phyloP scores from a whole-genome alignment of 2,888 invertebrate species.

The Dromius quadrimaculatus region DNA sequence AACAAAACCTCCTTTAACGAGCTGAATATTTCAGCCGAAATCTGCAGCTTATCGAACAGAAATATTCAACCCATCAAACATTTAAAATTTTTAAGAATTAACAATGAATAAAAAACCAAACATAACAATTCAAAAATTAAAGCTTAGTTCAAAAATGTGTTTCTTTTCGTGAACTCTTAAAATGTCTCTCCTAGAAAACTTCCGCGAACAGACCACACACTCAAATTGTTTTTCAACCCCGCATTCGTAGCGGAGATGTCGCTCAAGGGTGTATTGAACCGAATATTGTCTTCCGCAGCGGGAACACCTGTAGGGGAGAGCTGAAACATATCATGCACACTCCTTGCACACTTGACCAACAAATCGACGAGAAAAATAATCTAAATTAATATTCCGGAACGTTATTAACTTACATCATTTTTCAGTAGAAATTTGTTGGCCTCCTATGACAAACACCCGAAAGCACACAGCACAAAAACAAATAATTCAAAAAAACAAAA shows the following conservation, averaged over 20 bases:
- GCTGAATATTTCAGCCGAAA: background rate
- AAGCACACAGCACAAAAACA: constrained; percentile 46
- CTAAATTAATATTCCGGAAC: constrained; percentile 11
- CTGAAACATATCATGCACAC: constrained; percentile 59
- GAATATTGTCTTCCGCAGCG: constrained; percentile 72
- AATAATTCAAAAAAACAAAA: constrained; percentile 5
- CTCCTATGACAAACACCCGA: constrained; percentile 53
- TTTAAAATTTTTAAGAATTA: constrained; percentile 5
- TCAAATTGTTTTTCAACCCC: constrained; percentile 69
- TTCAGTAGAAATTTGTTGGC: constrained; percentile 54
- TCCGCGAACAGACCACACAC: constrained; percentile 64
- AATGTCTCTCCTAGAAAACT: constrained; percentile 64
- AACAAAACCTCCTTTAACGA: constrained; percentile 27
- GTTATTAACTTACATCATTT: constrained; percentile 23
- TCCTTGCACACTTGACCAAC: constrained; percentile 41
- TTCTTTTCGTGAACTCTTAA: constrained; percentile 62
- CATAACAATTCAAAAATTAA: no score
- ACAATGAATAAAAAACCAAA: background rate
- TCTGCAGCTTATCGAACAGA: constrained; percentile 19
- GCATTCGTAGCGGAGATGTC: constrained; percentile 72
- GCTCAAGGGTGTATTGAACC: constrained; percentile 71
- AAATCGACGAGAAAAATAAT: constrained; percentile 54
- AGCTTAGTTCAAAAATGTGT: constrained; percentile 19
- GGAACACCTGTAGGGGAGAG: constrained; percentile 66
- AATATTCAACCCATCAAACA: constrained; percentile 18